phyloP scores from a whole-genome alignment of 2,797 vertebrate genomes.

The Diceros bicornis region DNA sequence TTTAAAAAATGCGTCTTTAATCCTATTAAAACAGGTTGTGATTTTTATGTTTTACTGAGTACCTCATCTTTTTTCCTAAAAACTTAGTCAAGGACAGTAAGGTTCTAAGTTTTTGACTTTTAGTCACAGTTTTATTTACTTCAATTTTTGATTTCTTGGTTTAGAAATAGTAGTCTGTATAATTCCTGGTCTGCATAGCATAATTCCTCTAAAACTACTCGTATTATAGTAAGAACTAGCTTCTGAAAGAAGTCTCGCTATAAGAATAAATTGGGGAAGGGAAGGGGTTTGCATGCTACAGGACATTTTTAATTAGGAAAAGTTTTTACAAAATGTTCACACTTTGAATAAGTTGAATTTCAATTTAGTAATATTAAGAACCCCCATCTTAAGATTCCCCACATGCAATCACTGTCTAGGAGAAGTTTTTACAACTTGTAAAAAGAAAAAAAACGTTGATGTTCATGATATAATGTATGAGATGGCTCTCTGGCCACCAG shows the following conservation, averaged over 20 bases:
- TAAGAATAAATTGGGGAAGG: neutral
- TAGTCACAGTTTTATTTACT: neutral
- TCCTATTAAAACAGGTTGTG: neutral
- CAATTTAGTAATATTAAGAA: neutral
- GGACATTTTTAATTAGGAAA: neutral
- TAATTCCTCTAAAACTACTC: neutral
- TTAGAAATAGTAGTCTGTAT: neutral
- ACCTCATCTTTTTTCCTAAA: neutral
- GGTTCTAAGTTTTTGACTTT: neutral
- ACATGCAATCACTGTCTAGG: too few species aligned
- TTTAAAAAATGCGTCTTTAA: neutral
- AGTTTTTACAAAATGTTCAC: neutral
- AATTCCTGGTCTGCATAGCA: neutral
- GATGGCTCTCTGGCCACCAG: neutral
- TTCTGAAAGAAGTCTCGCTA: neutral
- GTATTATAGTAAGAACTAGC: neutral
- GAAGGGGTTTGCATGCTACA: too few species aligned
- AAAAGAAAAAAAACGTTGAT: neutral
- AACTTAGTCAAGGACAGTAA: neutral
- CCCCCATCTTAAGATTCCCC: neutral
- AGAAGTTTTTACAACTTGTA: neutral
- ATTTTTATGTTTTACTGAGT: neutral
- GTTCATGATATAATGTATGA: accelerated
- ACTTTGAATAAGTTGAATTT: neutral
- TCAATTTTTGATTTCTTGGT: neutral